A percentile compares a stretch with the other conserved stretches of the same genome.
Conservation (phyloP, 2,888 invertebrate species). For the Protodeltote pygarga region DNA sequence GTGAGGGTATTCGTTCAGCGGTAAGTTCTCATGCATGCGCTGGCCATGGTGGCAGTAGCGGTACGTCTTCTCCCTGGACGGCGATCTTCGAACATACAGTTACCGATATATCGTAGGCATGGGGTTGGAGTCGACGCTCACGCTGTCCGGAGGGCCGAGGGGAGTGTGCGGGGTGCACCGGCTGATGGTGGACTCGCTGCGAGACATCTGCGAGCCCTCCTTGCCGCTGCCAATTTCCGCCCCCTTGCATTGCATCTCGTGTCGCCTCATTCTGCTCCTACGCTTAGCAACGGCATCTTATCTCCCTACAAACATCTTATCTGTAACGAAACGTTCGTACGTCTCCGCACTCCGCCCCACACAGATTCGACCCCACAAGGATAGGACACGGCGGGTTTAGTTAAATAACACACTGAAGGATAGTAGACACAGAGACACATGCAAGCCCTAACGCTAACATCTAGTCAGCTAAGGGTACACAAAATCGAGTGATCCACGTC, state of each 20-base stretch:
- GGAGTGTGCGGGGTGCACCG: conserved; percentile 83
- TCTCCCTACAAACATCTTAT: conserved; percentile 79
- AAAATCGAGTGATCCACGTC: conserved; percentile 62
- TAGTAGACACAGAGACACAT: conserved; percentile 76
- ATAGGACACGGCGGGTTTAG: conserved; percentile 68
- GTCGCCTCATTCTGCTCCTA: conserved; percentile 80
- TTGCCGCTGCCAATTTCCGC: conserved; percentile 71
- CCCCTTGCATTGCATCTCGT: conserved; percentile 78
- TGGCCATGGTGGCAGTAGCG: conserved; percentile 19
- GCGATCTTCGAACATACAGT: conserved; percentile 64
- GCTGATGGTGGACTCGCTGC: conserved; percentile 91
- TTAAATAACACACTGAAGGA: conserved; percentile 70
- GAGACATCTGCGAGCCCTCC: conserved; percentile 88
- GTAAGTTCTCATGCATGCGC: conserved; percentile 34
- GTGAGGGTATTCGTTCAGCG: conserved; percentile 25
- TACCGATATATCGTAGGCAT: conserved; percentile 96
- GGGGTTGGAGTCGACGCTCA: conserved; percentile 94
- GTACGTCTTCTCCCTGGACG: conserved; percentile 70
- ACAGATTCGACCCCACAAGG: conserved; percentile 59
- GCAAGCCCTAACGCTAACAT: conserved; percentile 81
- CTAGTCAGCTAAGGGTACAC: conserved; percentile 72
- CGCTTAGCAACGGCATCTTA: conserved; percentile 80
- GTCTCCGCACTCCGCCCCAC: conserved; percentile 65
- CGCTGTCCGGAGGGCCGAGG: conserved; percentile 89
- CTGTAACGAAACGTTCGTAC: conserved; percentile 77